Evolutionary conservation across 2,113 vertebrate genomes (phyloP), one percentile per base, ranked within the genome.

Genomic region (Pungitius pungitius): DNA sequence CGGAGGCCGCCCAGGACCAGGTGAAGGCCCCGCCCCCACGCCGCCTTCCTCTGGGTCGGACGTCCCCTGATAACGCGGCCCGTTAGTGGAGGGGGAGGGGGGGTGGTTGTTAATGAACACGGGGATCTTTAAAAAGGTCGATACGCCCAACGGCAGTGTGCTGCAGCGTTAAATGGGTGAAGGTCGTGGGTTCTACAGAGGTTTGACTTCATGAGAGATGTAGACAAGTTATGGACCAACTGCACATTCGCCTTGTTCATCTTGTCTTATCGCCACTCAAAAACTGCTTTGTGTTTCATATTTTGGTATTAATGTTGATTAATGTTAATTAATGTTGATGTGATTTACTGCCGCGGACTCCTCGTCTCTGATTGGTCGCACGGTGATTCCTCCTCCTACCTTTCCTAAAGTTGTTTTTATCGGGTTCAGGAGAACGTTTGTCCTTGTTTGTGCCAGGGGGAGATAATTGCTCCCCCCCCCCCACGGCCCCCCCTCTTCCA

Each of bases 1-100:
- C 92, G 18, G 89, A 90, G 18, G 88, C 85, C 1, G 78, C 65
- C 69, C 84, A 92, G 54, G 85, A 92, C 8, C 90, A 92, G 92
- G 92, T 92, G 73, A 17, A 24, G 8, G n/a, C 47, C 11, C 47
- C 12, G 13, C 15, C 52, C 15, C 15, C 52, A 27, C 22, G n/a
- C 8, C 2, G 52, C 8, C 49, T 47, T 20, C 9, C 0, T 24
- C 14, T 17, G 15, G n/a, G 7, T 22, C 35, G 20, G 5, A 15
- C 7, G 52, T 54, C 52, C 22, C 49, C n/a, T 51, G 49, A 52
- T 2, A 27, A 37, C 57, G 4, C 0, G 12, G 47, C 51, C 56
- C 66, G 49, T 79, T 64, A 84, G 55, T 6, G 69, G 63, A 6
- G 76, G 73, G 81, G 63, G 22, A 3, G 14, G 57, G 17, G 73